Evolutionary conservation across 2,797 vertebrate species (phyloP).

Genomic region (Prionace glauca): DNA sequence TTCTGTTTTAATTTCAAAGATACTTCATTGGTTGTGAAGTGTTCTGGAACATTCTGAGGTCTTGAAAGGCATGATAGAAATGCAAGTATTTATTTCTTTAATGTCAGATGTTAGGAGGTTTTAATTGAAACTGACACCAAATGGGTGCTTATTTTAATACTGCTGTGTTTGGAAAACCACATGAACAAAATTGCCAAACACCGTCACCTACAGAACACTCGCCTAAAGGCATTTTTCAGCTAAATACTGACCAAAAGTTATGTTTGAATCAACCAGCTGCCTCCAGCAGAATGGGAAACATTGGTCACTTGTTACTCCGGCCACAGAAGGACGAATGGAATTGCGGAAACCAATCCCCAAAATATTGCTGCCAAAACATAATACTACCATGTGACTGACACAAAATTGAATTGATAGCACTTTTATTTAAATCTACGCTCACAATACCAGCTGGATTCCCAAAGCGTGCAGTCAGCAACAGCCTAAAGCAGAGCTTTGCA

Average conservation of each 20-base stretch:
- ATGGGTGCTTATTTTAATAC: background rate
- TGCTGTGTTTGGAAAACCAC: background rate
- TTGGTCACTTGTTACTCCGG: background rate
- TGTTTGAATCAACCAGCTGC: background rate
- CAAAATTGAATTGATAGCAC: background rate
- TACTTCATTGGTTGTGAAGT: background rate
- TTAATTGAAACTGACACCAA: background rate
- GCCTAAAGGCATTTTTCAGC: background rate
- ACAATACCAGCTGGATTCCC: background rate
- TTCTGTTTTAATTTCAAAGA: too few species aligned
- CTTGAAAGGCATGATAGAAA: background rate
- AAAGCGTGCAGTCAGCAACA: background rate
- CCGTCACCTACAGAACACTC: background rate
- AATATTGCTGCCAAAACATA: background rate
- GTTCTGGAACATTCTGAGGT: background rate
- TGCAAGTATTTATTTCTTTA: background rate
- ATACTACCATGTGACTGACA: background rate
- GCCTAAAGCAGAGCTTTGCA: background rate
- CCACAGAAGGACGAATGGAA: background rate
- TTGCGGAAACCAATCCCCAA: background rate
- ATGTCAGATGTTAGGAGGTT: background rate
- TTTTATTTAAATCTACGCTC: background rate
- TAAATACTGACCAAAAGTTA: background rate
- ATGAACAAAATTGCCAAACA: background rate
- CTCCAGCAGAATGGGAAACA: background rate